Evolutionary conservation across 2,888 invertebrate genomes (phyloP), one percentile per base, ranked within the genome.

Genomic region (Hartigia nigra): DNA sequence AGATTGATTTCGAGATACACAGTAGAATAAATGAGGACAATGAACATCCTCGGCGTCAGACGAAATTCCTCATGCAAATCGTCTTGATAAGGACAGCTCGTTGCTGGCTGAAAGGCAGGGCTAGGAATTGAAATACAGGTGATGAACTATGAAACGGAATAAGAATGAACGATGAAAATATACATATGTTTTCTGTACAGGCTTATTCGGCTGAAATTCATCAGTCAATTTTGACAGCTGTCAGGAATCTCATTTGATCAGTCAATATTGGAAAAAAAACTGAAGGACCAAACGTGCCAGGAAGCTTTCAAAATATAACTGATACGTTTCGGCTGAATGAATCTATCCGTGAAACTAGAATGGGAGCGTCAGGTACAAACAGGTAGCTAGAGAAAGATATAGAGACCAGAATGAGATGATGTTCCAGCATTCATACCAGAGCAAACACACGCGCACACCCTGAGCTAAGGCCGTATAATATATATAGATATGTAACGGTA

Each of bases 1-100:
- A 32, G n/a, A 74, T 76, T 78, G 75, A 79, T 74, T 79, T 81
- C 31, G 77, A 75, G 74, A 39, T 74, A 75, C 74, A 74, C 75
- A 77, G 77, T 79, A 35, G 39, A 55, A 78, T 69, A 76, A 72
- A 72, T 39, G 76, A n/a, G 76, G 75, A 74, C 31, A 76, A 76
- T 70, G 78, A 75, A 79, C 77, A 79, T 31, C 74, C 39, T 55
- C 55, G 55, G 23, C 55, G 55, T 55, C 55, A 55, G 55, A 55
- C 55, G 55, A 55, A 55, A 55, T 55, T 55, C 55, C 55, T 55
- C 55, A 55, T 55, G 55, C 55, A 55, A 55, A 55, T 55, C 55
- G 23, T 55, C 55, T 55, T 55, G 55, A 55, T 55, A 55, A 55
- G 23, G 23, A 55, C 23, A 55, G 55, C 55, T 55, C 14, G 55